phyloP scores from a whole-genome alignment of 2,797 vertebrate species.

The Syngnathus rostellatus region DNA sequence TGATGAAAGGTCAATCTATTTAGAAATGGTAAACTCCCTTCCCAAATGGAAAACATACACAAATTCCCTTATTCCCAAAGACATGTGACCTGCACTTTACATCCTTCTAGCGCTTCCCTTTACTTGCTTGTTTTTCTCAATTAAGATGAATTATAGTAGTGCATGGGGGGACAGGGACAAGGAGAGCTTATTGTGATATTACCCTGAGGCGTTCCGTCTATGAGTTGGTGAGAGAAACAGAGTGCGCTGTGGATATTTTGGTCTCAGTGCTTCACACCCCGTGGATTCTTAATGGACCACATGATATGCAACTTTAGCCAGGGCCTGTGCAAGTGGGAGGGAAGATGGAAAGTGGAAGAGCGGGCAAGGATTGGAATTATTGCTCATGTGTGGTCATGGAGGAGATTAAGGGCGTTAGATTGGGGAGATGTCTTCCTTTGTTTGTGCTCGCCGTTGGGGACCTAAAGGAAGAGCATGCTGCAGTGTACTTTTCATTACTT shows the following conservation, averaged over 20 bases:
- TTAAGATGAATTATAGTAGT: slow-evolving; percentile 71
- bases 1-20: slow-evolving; percentile 1
- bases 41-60: slow-evolving; percentile 29
- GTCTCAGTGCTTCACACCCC: slow-evolving; percentile 41
- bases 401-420: slow-evolving; percentile 15
- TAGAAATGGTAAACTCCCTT: slow-evolving; percentile 5
- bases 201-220: slow-evolving; percentile 49
- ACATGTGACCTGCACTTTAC: slow-evolving; percentile 38
- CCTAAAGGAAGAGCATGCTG: slow-evolving; percentile 34
- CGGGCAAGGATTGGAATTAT: slow-evolving; percentile 47
- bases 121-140: slow-evolving; percentile 61
- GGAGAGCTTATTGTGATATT: slow-evolving; percentile 41
- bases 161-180: slow-evolving; percentile 43
- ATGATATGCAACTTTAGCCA: slow-evolving; percentile 43
- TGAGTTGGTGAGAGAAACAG: slow-evolving; percentile 44
- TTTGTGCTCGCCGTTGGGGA: slow-evolving; percentile 52
- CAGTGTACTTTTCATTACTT: slow-evolving; percentile 70
- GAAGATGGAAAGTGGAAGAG: slow-evolving; percentile 16
- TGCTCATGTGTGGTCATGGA: slow-evolving; percentile 45
- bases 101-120: slow-evolving; percentile 34
- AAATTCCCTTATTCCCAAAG: slow-evolving; percentile 30
- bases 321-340: slow-evolving; percentile 29
- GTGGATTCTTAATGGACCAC: slow-evolving; percentile 48
- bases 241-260: slow-evolving; percentile 50
- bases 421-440: slow-evolving; percentile 34